Conservation (phyloP, 2,113 vertebrate species). For the Indri indri region DNA sequence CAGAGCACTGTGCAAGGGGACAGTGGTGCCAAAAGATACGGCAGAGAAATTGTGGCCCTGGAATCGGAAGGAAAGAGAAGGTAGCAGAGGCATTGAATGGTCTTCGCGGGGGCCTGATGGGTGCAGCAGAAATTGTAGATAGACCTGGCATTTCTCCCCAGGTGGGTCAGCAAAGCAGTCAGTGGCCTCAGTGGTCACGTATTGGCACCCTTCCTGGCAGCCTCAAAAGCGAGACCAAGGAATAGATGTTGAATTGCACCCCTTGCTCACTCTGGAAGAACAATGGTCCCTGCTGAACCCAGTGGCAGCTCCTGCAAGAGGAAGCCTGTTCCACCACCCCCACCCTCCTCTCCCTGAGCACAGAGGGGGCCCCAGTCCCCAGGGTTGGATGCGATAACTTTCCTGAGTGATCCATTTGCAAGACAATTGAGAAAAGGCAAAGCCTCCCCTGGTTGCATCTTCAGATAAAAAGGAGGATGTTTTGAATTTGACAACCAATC, state of each 20-base stretch:
- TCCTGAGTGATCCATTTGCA: constrained; percentile 54
- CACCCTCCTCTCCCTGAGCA: not conserved
- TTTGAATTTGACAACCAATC: constrained; percentile 67
- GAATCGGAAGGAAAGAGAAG: not conserved
- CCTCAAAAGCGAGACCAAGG: not conserved
- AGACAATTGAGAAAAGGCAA: constrained; percentile 56
- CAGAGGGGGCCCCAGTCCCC: not conserved
- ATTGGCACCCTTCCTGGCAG: not conserved
- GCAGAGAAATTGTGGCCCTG: not conserved
- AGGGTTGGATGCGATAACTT: not conserved
- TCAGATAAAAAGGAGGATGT: constrained; percentile 57
- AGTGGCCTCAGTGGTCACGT: not conserved
- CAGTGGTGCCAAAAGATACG: rapidly evolving
- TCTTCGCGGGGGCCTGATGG: not conserved
- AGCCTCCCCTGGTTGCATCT: constrained; percentile 47
- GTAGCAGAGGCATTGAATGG: no score
- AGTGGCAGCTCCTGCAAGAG: not conserved
- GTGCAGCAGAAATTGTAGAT: not conserved
- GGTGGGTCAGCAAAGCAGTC: not conserved
- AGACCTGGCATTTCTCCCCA: not conserved
- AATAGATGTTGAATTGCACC: not conserved
- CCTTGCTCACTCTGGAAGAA: not conserved
- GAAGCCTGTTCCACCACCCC: no score
- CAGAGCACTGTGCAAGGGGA: not conserved
- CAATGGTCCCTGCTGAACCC: not conserved